These are phyloP conservation scores for Timema cristinae DNA, from an alignment of 2,888 invertebrate genomes.

Conservation along the genomic window DNA sequence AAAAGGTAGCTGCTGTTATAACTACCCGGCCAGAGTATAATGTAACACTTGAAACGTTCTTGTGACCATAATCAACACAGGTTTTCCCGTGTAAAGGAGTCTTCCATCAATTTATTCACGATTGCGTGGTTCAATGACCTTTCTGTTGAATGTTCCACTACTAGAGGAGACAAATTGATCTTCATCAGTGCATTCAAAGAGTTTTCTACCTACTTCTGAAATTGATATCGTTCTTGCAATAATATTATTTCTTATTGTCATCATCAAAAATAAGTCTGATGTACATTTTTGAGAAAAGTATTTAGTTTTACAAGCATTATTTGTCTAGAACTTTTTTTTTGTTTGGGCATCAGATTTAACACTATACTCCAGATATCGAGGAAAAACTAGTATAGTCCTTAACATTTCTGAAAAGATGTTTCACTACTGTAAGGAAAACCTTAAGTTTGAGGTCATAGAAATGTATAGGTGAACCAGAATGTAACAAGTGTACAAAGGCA, in stretches of 20 bases:
- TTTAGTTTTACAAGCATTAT: conserved; percentile 1
- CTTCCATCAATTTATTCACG: not conserved
- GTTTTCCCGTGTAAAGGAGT: not conserved
- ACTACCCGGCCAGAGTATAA: not conserved
- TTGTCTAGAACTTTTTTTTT: not conserved
- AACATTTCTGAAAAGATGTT: not conserved
- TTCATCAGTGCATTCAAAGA: not conserved
- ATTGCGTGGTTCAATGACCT: conserved; percentile 3
- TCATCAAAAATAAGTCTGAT: conserved; percentile 2
- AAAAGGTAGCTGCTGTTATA: conserved; percentile 11
- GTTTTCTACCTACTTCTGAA: conserved; percentile 1
- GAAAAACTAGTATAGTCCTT: conserved; percentile 4
- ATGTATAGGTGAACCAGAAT: not conserved
- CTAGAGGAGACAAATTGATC: conserved; percentile 4
- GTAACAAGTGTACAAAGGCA: not conserved
- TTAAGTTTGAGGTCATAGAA: not conserved
- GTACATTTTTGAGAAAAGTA: not conserved
- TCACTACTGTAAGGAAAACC: conserved; percentile 2
- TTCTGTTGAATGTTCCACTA: not conserved
- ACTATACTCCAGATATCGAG: not conserved
- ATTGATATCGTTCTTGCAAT: not conserved
- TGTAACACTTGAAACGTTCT: not conserved
- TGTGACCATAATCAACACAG: not conserved
- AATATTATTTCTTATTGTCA: not conserved
- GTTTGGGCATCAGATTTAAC: conserved; percentile 2